Evolutionary conservation across 2,797 vertebrate genomes (phyloP), one percentile per base, ranked within the genome.

Genomic region (Anolis apletophallus): DNA sequence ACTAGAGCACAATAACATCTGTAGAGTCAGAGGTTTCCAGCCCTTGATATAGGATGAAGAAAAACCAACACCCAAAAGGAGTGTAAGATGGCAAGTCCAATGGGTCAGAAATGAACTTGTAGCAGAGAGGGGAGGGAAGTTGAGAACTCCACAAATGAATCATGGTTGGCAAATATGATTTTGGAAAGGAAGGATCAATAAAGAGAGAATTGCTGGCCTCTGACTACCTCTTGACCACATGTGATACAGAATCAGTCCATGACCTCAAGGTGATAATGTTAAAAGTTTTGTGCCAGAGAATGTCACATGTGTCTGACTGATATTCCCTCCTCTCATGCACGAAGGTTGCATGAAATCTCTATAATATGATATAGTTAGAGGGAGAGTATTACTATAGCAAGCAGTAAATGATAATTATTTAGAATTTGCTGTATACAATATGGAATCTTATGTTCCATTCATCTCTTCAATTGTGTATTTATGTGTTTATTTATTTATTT

Each of bases 391-490:
- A 77, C 61, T 77, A 68, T 29, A 85, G 46, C 19, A 54, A 54
- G 46, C n/a, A 68, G 29, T 76, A 88, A 9, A 8, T 9, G 1
- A 50, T 34, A 23, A 11, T 76, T 55, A 23, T 68, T 71, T 68
- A 69, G 23, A 59, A 50, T 4, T 13, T 69, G 7, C 54, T 75
- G 69, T 50, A 64, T 64, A 12, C 69, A 23, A 23, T 68, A 59
- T 68, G 59, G 46, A 59, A 50, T 50, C 2, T 3, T 52, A 68
- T 21, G 12, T 86, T 91, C 0, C 3, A 68, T 91, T 79, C 50
- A 75, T 72, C 85, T 36, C 10, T 91, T 57, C 84, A 79, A 1
- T 73, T 80, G 13, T 54, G 29, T n/a, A 46, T 84, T 75, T 40
- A 50, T 61, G 90, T 26, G 61, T 64, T 64, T 29, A 29, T 64